These are phyloP conservation scores for Orchesella flavescens DNA, from an alignment of 2,888 invertebrate species.

Conservation along the genomic window DNA sequence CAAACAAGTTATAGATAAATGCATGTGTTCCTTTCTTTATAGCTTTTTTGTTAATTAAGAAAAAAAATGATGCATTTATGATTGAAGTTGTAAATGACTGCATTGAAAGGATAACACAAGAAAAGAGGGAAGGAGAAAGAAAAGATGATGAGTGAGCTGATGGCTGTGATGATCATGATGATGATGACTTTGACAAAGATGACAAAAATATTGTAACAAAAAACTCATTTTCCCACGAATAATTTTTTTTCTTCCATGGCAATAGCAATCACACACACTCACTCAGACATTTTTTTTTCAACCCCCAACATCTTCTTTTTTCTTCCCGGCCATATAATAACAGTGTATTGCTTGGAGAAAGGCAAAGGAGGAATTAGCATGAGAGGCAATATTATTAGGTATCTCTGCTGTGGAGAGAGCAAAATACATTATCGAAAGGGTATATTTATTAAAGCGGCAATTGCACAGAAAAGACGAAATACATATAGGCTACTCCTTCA, in stretches of 20 bases:
- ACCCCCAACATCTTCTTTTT: constrained; percentile 13
- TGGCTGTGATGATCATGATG: constrained; percentile 59
- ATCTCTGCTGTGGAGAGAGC: not conserved
- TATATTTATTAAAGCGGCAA: constrained; percentile 27
- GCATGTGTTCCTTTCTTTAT: no score
- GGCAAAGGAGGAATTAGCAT: constrained; percentile 42
- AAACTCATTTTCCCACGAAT: constrained; percentile 72
- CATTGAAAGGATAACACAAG: not conserved
- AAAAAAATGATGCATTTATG: no score
- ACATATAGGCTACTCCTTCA: not conserved
- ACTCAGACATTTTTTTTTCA: constrained; percentile 11
- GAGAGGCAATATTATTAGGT: constrained; percentile 25
- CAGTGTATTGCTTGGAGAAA: constrained; percentile 8
- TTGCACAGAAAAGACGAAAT: not conserved
- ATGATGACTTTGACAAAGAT: constrained; percentile 72
- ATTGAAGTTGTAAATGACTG: no score
- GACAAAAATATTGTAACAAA: constrained; percentile 72
- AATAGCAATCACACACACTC: constrained; percentile 46
- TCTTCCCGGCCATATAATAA: constrained; percentile 29
- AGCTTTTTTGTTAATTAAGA: no score
- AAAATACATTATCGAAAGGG: constrained; percentile 47
- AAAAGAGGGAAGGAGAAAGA: constrained; percentile 14
- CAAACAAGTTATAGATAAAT: no score
- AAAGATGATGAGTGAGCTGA: constrained; percentile 34
- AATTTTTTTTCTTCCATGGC: constrained; percentile 27